These are phyloP conservation scores for Flabesymbios commensalis DNA, from an alignment of 2,888 invertebrate genomes.

Conservation along the genomic window DNA sequence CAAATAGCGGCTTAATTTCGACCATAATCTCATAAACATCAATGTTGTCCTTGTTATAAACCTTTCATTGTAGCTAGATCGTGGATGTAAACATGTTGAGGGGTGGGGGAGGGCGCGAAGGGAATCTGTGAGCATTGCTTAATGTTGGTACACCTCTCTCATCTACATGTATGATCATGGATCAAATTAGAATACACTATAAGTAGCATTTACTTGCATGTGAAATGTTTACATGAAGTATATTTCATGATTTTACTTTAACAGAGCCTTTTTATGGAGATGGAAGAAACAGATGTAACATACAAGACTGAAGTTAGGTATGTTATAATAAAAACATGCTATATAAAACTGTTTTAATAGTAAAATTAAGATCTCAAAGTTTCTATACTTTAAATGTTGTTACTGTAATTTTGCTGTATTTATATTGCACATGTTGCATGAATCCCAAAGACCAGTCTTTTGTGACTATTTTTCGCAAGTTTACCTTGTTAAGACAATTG, in stretches of 20 bases:
- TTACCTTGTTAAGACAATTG: not conserved
- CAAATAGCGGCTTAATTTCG: too few species aligned
- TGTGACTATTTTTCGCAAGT: not conserved
- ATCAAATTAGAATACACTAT: not conserved
- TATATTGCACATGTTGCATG: too few species aligned
- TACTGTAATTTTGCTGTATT: too few species aligned
- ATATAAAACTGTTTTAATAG: not conserved
- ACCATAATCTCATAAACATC: too few species aligned
- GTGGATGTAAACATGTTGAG: too few species aligned
- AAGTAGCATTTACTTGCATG: not conserved
- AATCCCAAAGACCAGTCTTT: not conserved
- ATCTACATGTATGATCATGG: not conserved
- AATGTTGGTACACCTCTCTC: not conserved
- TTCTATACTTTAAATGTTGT: too few species aligned
- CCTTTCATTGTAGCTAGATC: too few species aligned
- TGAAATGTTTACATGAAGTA: too few species aligned
- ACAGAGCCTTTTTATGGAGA: conserved; percentile 44
- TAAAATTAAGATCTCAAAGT: not conserved
- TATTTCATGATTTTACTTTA: too few species aligned
- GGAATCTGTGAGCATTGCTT: too few species aligned
- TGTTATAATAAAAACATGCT: not conserved
- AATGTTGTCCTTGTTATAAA: too few species aligned
- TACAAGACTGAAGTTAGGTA: conserved; percentile 64
- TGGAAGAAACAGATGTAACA: conserved; percentile 48
- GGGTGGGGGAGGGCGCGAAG: too few species aligned